Evolutionary conservation across 2,113 vertebrate genomes (phyloP).

Genomic region (Rhinoderma darwinii): DNA sequence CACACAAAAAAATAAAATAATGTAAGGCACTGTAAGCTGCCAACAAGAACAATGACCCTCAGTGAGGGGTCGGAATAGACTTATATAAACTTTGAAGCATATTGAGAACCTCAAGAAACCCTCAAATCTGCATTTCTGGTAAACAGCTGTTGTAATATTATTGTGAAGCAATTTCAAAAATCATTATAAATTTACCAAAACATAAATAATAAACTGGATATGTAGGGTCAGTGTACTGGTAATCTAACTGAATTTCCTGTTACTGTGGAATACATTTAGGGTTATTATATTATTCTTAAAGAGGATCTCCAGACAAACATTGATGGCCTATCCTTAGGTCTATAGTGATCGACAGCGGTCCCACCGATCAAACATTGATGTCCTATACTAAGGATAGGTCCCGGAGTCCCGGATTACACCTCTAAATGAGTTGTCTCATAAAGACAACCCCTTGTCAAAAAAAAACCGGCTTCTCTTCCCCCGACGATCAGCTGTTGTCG

Average conservation of each 20-base stretch:
- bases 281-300: not conserved
- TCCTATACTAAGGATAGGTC: too few species aligned
- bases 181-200: slow-evolving; percentile 72
- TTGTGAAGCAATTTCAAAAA: slow-evolving; percentile 69
- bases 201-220: slow-evolving; percentile 66
- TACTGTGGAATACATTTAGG: not conserved
- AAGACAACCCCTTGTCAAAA: too few species aligned
- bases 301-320: not conserved
- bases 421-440: too few species aligned
- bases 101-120: slow-evolving; percentile 69
- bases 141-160: slow-evolving; percentile 80
- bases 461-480: too few species aligned
- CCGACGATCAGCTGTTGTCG: too few species aligned
- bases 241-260: slow-evolving; percentile 12
- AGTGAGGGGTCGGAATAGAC: slow-evolving; percentile 74
- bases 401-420: too few species aligned
- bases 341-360: too few species aligned
- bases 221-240: slow-evolving; percentile 60
- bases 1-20: slow-evolving; percentile 72
- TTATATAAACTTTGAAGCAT: slow-evolving; percentile 73
- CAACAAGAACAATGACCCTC: slow-evolving; percentile 76
- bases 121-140: slow-evolving; percentile 74
- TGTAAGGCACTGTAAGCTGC: slow-evolving; percentile 62
- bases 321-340: not conserved
- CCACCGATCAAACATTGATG: too few species aligned